Evolutionary conservation across 2,797 vertebrate genomes (phyloP).

Genomic region (Sarcoramphus papa): DNA sequence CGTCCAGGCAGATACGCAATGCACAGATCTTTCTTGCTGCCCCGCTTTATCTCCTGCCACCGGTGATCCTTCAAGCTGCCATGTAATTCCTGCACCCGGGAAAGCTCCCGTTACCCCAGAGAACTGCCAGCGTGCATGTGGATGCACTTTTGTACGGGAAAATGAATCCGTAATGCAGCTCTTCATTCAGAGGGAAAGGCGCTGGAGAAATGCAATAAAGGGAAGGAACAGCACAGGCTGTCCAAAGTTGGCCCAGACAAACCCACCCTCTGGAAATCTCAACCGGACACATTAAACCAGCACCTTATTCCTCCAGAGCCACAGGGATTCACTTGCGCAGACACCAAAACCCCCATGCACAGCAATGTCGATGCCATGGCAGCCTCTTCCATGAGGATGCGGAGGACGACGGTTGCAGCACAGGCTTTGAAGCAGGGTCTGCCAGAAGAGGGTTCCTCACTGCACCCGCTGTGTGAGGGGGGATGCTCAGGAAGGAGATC

Average conservation of each 20-base stretch:
- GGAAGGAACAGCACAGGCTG: neutral
- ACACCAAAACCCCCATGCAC: neutral
- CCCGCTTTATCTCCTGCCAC: neutral
- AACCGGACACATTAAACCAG: neutral
- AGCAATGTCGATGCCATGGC: accelerated
- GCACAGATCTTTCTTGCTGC: neutral
- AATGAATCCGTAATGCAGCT: neutral
- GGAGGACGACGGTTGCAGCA: accelerated
- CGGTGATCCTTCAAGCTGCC: neutral
- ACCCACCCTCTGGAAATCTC: neutral
- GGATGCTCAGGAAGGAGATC: neutral
- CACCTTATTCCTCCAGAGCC: neutral
- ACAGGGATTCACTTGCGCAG: neutral
- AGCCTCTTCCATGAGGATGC: accelerated
- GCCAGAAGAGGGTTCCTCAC: neutral
- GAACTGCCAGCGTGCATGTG: too few species aligned
- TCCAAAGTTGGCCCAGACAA: neutral
- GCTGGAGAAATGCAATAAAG: neutral
- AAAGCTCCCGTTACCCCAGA: neutral
- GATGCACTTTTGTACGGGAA: neutral
- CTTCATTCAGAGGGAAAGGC: neutral
- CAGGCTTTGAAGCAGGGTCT: neutral
- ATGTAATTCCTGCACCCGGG: neutral
- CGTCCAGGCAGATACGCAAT: accelerated
- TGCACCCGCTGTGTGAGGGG: accelerated